Percentiles rank a stretch among this genome's conserved stretches.
phyloP scores from a whole-genome alignment of 2,113 vertebrate species.

The Eidolon helvum region DNA sequence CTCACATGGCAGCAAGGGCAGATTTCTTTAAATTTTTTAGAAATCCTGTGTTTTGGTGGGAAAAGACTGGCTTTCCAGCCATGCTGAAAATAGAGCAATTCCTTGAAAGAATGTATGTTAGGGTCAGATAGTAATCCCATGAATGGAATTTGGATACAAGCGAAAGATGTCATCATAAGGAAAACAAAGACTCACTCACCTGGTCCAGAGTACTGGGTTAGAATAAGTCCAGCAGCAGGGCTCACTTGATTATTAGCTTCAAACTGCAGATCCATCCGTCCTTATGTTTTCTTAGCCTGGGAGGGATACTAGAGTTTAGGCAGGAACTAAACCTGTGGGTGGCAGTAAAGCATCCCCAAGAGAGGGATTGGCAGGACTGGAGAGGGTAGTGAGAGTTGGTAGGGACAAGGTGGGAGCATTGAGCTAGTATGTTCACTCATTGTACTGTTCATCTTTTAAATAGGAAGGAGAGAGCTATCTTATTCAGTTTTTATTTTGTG shows the following conservation, averaged over 20 bases:
- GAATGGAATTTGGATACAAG: neutral
- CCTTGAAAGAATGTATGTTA: neutral
- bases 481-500: neutral
- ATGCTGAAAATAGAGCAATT: neutral
- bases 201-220: neutral
- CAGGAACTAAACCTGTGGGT: neutral
- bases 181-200: neutral
- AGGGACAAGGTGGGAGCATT: no score
- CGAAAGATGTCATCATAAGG: neutral
- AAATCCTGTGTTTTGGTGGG: neutral
- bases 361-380: neutral
- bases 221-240: neutral
- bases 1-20: neutral
- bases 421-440: neutral
- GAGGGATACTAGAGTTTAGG: neutral
- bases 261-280: neutral
- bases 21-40: neutral
- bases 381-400: rapidly evolving
- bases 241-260: neutral
- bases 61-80: neutral
- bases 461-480: neutral
- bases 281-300: neutral
- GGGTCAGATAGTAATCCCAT: neutral
- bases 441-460: neutral
- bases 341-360: neutral